Conservation (phyloP, 2,113 vertebrate species). For the Gobio gobio region DNA sequence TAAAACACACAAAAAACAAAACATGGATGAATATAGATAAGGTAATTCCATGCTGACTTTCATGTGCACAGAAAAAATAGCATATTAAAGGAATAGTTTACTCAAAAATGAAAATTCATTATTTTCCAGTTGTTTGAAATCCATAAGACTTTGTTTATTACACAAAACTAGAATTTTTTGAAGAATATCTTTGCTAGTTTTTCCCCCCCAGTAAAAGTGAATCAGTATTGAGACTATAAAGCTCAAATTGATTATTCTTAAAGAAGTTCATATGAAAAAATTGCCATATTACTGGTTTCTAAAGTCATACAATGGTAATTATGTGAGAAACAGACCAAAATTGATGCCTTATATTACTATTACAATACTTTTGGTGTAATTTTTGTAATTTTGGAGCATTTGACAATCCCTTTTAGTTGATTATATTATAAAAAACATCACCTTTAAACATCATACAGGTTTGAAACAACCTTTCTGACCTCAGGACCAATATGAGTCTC, state of each 20-base stretch:
- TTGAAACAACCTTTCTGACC: not conserved
- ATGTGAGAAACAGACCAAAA: not conserved
- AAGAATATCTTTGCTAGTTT: not conserved
- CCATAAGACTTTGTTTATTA: not conserved
- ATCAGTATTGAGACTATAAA: not conserved
- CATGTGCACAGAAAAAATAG: no score
- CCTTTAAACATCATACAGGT: not conserved
- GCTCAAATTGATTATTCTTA: not conserved
- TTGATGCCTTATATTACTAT: not conserved
- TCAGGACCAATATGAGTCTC: not conserved
- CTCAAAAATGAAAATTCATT: no score
- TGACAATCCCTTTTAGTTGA: not conserved
- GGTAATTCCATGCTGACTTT: no score
- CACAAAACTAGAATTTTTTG: not conserved
- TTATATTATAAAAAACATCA: not conserved
- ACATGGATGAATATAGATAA: no score
- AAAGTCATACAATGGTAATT: not conserved
- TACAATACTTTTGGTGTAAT: not conserved
- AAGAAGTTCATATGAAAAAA: not conserved
- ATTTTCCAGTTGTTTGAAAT: no score
- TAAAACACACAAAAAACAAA: no score
- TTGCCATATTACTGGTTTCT: not conserved
- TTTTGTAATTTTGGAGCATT: not conserved
- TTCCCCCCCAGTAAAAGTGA: not conserved
- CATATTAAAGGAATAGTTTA: no score